Evolutionary conservation across 2,888 invertebrate genomes (phyloP), one percentile per base, ranked within the genome.

Genomic region (Acleris holmiana): DNA sequence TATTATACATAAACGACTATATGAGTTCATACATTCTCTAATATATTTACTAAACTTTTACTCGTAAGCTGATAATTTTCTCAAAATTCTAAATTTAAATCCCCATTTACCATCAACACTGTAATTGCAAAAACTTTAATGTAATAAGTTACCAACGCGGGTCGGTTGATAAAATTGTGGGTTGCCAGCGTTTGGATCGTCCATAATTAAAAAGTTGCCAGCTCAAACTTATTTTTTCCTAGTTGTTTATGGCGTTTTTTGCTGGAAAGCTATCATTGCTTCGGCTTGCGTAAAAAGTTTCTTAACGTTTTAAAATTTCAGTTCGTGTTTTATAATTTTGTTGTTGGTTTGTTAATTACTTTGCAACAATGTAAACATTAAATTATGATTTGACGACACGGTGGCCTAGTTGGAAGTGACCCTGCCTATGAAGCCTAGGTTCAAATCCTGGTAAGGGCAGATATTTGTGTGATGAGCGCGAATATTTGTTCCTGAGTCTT

Each of bases 201-300:
- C 23, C 25, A 54, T 64, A 58, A 64, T 58, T 64, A 59, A 59
- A 64, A 64, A 64, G 58, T 64, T 59, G 40, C 41, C 58, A 46
- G 40, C 51, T n/a, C 10, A 46, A 63, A 35, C 35, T 59, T 25
- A 7, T 18, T 29, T 57, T 57, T 64, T 4, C 19, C 40, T 1
- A 40, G 23, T 58, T 53, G 58, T 64, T 58, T 40, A 58, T 23
- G 21, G 46, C 17, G 7, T 53, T 64, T 50, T 62, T 49, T 40
- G 63, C 23, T 47, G 13, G 40, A 48, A 58, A 58, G 53, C 29
- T 64, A 64, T 64, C 58, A 54, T 54, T 57, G 56, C 62, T 13
- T 47, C 44, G 50, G 56, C 62, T 53, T 44, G 29, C 19, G 6
- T 58, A n/a, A 19, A 63, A 57, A 41, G 51, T 48, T 62, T 10